phyloP scores from a whole-genome alignment of 2,888 invertebrate genomes.

The Oscheius sp. region DNA sequence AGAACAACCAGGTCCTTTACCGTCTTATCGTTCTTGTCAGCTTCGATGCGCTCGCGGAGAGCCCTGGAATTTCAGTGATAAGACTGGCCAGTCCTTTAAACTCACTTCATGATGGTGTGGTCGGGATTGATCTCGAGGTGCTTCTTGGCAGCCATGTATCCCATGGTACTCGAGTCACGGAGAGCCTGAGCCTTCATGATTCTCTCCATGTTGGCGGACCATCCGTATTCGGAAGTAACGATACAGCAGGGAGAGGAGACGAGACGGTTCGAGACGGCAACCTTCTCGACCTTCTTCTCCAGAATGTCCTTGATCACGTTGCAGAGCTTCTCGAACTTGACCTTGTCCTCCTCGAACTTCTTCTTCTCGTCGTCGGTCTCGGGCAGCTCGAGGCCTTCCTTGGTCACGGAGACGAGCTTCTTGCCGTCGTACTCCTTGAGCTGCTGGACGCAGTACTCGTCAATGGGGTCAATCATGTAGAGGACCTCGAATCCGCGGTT shows the following conservation, averaged over 20 bases:
- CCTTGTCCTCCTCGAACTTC: conserved; percentile 90
- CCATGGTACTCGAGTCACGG: conserved; percentile 95
- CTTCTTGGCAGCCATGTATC: conserved; percentile 99
- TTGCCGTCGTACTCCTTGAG: conserved; percentile 98
- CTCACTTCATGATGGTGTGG: conserved; percentile 90
- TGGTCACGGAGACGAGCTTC: conserved; percentile 93
- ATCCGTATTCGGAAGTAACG: conserved; percentile 94
- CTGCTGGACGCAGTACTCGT: conserved; percentile 98
- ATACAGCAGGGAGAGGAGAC: conserved; percentile 99
- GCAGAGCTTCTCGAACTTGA: conserved; percentile 84
- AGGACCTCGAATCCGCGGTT: conserved; percentile 93
- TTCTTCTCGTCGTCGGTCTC: conserved; percentile 97
- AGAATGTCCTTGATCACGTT: conserved; percentile 91
- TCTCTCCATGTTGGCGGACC: conserved; percentile 99
- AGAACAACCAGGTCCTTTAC: conserved; percentile 94
- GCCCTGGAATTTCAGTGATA: conserved; percentile 57
- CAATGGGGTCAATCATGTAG: conserved; percentile 99
- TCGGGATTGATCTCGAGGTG: conserved; percentile 97
- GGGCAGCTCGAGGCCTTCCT: conserved; percentile 95
- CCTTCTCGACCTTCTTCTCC: conserved; percentile 96
- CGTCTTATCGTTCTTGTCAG: conserved; percentile 97
- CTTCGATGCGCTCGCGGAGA: conserved; percentile 83
- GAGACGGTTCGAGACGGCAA: conserved; percentile 90
- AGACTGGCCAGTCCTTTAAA: background rate
- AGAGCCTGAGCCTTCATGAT: conserved; percentile 99